A percentile compares a stretch with the other conserved stretches of the same genome.
These are phyloP conservation scores for Trachythela sp. DNA, from an alignment of 64 coral and sea anemone genomes.

Conservation along the genomic window DNA sequence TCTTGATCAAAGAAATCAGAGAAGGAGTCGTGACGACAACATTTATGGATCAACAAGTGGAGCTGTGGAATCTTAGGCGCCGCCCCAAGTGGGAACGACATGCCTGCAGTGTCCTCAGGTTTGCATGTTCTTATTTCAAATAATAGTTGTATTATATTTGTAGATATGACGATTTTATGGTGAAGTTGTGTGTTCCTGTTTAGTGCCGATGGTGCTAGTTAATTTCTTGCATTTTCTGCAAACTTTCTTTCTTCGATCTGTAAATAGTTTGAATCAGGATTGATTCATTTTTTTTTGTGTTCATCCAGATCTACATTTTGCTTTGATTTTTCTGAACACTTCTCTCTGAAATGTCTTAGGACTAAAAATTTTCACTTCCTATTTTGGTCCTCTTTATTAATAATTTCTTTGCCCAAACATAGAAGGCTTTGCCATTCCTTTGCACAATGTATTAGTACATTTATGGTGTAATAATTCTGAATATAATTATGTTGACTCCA, in stretches of 20 bases:
- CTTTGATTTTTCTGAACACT: neutral
- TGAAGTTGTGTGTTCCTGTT: neutral
- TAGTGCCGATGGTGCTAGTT: neutral
- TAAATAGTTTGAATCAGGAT: neutral
- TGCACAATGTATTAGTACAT: no score
- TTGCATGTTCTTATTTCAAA: slow-evolving; percentile 2
- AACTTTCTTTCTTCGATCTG: neutral
- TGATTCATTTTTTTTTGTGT: no score
- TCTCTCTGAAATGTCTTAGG: neutral
- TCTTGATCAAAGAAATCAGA: neutral
- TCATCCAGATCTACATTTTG: no score
- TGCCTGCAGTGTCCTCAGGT: neutral
- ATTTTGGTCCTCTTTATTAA: no score
- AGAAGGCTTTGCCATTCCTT: no score
- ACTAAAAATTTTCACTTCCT: no score
- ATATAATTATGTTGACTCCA: no score
- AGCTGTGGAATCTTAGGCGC: slow-evolving; percentile 10
- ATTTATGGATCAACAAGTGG: neutral
- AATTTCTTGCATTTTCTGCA: neutral
- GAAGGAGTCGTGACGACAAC: neutral
- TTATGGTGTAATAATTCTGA: no score
- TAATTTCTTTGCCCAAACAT: no score
- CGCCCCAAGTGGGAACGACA: neutral
- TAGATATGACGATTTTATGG: neutral
- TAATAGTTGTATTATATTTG: neutral